Evolutionary conservation across 1,140 invertebrate genomes (phyloP), one percentile per base, ranked within the genome.

Genomic region (Agraylea sexmaculata): DNA sequence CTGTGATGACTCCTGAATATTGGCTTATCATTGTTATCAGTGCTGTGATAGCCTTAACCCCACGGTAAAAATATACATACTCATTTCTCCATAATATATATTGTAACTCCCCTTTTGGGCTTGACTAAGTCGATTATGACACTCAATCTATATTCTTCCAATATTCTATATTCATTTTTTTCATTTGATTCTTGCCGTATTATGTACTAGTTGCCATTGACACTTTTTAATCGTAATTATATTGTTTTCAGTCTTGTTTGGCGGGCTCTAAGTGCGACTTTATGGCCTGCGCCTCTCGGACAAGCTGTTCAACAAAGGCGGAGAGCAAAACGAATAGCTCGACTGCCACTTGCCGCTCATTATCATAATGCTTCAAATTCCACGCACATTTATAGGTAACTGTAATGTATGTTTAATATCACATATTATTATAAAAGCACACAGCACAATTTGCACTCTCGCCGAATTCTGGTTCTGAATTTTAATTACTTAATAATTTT

Each of bases 11-110:
- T 40, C 71, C 77, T 3, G 66, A 75, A 8, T 89, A 87, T 70
- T 92, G 87, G 80, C 69, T 88, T 15, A 75, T 82, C 21, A 73
- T 90, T 22, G 42, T 83, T 21, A 57, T 94, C 29, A 77, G 82
- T 28, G 73, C 78, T 20, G 76, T 89, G 15, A 61, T 86, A 16
- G 80, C 87, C 30, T 64, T 92, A 20, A 62, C 90, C 47, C 91
- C 90, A 25, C 84, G 89, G 89, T 92, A 72, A 63, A 47, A 53
- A n/a, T 15, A 13, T 32, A 13, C 16, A 32, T 32, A n/a, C n/a
- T n/a, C n/a, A n/a, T n/a, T n/a, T n/a, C n/a, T n/a, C n/a, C n/a
- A n/a, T n/a, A n/a, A n/a, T n/a, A n/a, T n/a, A n/a, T n/a, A n/a
- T n/a, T n/a, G n/a, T n/a, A n/a, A n/a, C n/a, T n/a, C n/a, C n/a